Evolutionary conservation across 2,797 vertebrate genomes (phyloP).

Genomic region (Spondyliosoma cantharus): DNA sequence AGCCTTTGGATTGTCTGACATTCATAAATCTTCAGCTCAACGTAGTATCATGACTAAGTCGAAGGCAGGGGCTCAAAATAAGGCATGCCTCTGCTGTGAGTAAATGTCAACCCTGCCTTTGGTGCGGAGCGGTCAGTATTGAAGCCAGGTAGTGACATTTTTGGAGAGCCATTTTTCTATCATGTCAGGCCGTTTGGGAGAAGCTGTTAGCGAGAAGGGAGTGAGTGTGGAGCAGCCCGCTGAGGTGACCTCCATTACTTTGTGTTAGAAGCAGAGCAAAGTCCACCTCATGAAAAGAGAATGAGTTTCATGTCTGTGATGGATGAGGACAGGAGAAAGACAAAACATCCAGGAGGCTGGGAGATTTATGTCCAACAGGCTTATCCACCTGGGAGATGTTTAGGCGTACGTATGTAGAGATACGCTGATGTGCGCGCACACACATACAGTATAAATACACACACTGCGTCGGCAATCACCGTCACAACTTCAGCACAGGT

Average conservation of each 20-base stretch:
- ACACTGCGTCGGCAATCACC: constrained; percentile 39
- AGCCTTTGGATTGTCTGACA: constrained; percentile 38
- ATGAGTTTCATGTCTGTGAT: constrained; percentile 52
- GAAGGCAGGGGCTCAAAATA: constrained; percentile 26
- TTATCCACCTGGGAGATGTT: constrained; percentile 32
- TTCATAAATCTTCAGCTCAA: constrained; percentile 35
- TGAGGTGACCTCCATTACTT: constrained; percentile 73
- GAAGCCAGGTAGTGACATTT: constrained; percentile 60
- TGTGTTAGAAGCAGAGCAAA: constrained; percentile 56
- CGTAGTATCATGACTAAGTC: constrained; percentile 22
- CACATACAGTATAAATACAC: constrained; percentile 1
- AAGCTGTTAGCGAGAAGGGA: constrained; percentile 61
- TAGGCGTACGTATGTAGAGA: neutral
- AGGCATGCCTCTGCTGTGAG: constrained; percentile 25
- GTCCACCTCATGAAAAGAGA: constrained; percentile 66
- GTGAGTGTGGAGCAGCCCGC: constrained; percentile 53
- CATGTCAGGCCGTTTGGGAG: constrained; percentile 52
- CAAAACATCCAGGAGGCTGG: constrained; percentile 37
- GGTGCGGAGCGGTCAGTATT: constrained; percentile 42
- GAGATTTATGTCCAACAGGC: constrained; percentile 28
- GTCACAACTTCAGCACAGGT: constrained; percentile 58
- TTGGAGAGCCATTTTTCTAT: constrained; percentile 67
- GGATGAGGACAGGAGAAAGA: constrained; percentile 52
- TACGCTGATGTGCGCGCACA: neutral
- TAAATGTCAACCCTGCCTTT: constrained; percentile 65